Evolutionary conservation across 2,888 invertebrate genomes (phyloP), one percentile per base, ranked within the genome.

Genomic region (Dasysyrphus tricinctus): DNA sequence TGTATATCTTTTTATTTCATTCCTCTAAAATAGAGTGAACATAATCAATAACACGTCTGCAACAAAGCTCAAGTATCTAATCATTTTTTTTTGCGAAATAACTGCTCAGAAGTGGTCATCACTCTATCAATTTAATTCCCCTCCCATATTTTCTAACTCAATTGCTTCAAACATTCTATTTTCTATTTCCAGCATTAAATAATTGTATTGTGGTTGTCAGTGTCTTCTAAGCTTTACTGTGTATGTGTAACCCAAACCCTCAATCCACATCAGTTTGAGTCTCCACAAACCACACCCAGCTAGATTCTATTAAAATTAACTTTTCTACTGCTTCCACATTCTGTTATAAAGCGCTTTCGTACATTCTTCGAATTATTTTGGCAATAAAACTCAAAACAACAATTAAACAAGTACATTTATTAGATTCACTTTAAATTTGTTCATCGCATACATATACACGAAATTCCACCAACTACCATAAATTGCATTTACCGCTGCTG

Each of bases 321-420:
- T 47, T 65, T 44, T 12, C 37, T 12, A 42, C 0, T 29, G 37
- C 37, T 67, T 51, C 9, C 24, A 39, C n/a, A 34, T 19, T 42
- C 42, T 42, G 19, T n/a, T 14, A n/a, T n/a, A 63, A 44, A 44
- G 29, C 42, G 24, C 29, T 44, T 63, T 37, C 1, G 6, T 19
- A 44, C 42, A 63, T 63, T 44, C 39, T 44, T 44, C 14, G 47
- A 51, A 67, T 12, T 34, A 80, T 51, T 37, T n/a, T 37, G 39
- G 24, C 47, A 76, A 78, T 56, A 74, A 63, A 74, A 78, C 19
- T 56, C 80, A 16, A 78, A 70, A 59, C 39, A 59, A 73, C 82
- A 78, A 49, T 75, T 74, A 74, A 44, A 78, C 57, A 82, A 59
- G 57, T 78, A 70, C 70, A 72, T 86, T 86, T 82, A 86, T 86